Conservation (phyloP, 2,797 vertebrate genomes). For the Xenopus petersii region DNA sequence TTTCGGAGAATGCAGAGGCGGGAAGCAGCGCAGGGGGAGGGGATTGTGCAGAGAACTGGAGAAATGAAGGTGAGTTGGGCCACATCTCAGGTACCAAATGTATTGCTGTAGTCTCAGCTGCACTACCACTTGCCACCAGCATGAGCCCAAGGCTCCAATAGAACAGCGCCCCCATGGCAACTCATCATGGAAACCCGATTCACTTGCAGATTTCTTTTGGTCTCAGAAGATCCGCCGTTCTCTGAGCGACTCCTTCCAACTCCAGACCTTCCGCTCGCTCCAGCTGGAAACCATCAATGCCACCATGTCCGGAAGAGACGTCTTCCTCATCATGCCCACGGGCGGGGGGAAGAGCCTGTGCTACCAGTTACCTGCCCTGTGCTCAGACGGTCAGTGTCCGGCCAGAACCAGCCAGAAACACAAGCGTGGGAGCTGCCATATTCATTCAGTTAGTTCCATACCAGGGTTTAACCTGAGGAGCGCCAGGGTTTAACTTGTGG, state of each 20-base stretch:
- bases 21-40: conserved; percentile 62
- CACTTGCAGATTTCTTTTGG: conserved; percentile 83
- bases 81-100: too few species aligned
- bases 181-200: background rate
- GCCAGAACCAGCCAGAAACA: too few species aligned
- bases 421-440: too few species aligned
- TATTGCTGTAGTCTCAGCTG: too few species aligned
- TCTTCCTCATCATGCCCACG: conserved; percentile 95
- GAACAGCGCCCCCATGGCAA: background rate
- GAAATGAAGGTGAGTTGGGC: conserved; percentile 72
- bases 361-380: conserved; percentile 89
- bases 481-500: too few species aligned
- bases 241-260: conserved; percentile 73
- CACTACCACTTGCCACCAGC: too few species aligned
- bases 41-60: conserved; percentile 66
- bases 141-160: too few species aligned
- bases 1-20: conserved; percentile 57
- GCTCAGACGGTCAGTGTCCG: conserved; percentile 76
- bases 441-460: too few species aligned
- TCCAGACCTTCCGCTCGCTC: conserved; percentile 79
- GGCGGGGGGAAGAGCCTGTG: conserved; percentile 94
- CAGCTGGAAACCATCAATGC: conserved; percentile 88
- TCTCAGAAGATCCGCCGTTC: conserved; percentile 71
- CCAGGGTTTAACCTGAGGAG: too few species aligned
- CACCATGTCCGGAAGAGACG: conserved; percentile 80